These are phyloP conservation scores for Gallinago jamesoni DNA, from an alignment of 2,113 vertebrate genomes.

Conservation along the genomic window DNA sequence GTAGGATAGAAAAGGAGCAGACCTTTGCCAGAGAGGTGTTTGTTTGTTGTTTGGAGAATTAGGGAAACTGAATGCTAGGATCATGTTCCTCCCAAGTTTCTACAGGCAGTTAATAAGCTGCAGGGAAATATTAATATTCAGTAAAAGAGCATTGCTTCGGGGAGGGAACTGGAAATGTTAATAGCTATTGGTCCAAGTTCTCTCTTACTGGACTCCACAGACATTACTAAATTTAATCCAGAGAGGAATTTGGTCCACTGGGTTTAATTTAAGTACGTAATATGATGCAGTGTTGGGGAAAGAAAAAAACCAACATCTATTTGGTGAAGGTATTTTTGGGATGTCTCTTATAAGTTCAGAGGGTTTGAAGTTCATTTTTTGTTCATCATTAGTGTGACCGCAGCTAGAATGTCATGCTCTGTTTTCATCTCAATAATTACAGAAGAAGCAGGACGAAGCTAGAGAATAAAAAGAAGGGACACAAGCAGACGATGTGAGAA, in stretches of 20 bases:
- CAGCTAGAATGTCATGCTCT: background rate
- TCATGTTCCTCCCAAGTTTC: background rate
- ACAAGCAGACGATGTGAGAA: background rate
- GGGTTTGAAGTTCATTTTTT: conserved; percentile 36
- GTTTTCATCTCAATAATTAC: background rate
- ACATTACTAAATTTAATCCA: conserved; percentile 30
- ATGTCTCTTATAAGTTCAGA: background rate
- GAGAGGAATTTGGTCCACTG: conserved; percentile 17
- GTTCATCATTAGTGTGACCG: background rate
- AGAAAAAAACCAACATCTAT: background rate
- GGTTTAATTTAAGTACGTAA: conserved; percentile 38
- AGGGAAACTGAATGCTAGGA: background rate
- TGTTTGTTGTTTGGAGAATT: background rate
- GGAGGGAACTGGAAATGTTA: conserved; percentile 10
- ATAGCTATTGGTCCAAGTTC: conserved; percentile 14
- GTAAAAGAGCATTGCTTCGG: background rate
- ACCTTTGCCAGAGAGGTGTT: background rate
- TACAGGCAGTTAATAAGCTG: conserved; percentile 12
- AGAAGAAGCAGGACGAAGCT: background rate
- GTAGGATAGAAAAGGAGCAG: background rate
- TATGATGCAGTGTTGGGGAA: background rate
- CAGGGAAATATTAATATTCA: conserved; percentile 27
- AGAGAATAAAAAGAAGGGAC: background rate
- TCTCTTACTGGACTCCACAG: conserved; percentile 2
- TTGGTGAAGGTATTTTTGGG: conserved; percentile 15